These are phyloP conservation scores for Armadillidium nasatum DNA, from an alignment of 1,140 invertebrate species.

Conservation along the genomic window DNA sequence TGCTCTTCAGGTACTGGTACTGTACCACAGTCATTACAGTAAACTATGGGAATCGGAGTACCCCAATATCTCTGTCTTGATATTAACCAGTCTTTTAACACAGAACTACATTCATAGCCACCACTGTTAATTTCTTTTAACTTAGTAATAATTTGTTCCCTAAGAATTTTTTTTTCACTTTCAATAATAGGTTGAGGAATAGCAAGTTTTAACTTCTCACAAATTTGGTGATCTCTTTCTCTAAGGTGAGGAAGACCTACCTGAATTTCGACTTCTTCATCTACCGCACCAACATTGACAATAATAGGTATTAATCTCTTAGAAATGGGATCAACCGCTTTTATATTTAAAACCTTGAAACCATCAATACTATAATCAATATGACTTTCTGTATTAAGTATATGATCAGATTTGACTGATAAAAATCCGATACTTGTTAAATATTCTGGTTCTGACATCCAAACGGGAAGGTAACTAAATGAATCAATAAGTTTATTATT, in stretches of 20 bases:
- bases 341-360: conserved; percentile 50
- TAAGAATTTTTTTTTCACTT: conserved; percentile 51
- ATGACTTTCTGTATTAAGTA: conserved; percentile 33
- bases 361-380: background rate
- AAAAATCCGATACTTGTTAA: conserved; percentile 60
- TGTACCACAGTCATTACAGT: conserved; percentile 74
- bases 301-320: conserved; percentile 63
- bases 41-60: conserved; percentile 95
- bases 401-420: conserved; percentile 51
- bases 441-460: conserved; percentile 72
- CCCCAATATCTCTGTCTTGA: conserved; percentile 98
- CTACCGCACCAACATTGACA: conserved; percentile 58
- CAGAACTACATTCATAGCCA: conserved; percentile 75
- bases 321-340: conserved; percentile 70
- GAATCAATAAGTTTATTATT: conserved; percentile 33
- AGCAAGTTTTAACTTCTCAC: conserved; percentile 34
- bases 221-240: conserved; percentile 26
- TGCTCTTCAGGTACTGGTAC: conserved; percentile 71
- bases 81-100: conserved; percentile 92
- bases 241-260: conserved; percentile 28
- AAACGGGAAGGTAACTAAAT: conserved; percentile 54
- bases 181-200: conserved; percentile 44
- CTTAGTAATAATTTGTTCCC: conserved; percentile 51
- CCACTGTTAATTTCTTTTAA: conserved; percentile 55
- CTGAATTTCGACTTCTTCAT: conserved; percentile 33